Conservation (phyloP, 2,888 invertebrate species). For the Cremastobaeus sp. region DNA sequence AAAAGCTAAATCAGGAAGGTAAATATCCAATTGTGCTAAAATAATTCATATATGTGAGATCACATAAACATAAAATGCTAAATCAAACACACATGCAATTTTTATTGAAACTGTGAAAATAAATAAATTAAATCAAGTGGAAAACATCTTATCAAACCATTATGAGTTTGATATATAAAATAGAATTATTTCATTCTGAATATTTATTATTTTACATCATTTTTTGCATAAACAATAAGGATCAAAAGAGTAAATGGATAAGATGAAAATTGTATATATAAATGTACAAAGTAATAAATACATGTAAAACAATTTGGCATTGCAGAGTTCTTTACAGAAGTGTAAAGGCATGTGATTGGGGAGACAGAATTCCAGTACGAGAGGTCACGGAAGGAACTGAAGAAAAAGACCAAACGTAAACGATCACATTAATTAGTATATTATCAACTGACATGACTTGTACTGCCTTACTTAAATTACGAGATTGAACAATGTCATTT, state of each 20-base stretch:
- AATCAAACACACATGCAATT: neutral
- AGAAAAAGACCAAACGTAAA: constrained; percentile 53
- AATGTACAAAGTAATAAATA: constrained; percentile 17
- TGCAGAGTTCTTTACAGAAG: constrained; percentile 84
- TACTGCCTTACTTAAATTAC: constrained; percentile 50
- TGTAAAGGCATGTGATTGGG: constrained; percentile 87
- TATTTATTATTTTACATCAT: no score
- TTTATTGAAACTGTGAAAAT: no score
- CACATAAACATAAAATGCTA: neutral
- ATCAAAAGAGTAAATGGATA: no score
- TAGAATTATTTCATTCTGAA: no score
- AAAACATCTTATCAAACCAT: no score
- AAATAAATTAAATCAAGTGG: no score
- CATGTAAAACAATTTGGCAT: constrained; percentile 40
- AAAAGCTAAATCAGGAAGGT: constrained; percentile 86
- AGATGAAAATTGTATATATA: neutral
- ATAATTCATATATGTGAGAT: neutral
- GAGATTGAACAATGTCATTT: constrained; percentile 52
- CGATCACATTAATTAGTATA: constrained; percentile 43
- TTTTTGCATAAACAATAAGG: no score
- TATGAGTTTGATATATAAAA: no score
- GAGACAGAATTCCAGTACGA: constrained; percentile 85
- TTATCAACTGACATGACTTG: constrained; percentile 29
- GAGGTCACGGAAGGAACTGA: constrained; percentile 37
- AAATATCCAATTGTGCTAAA: constrained; percentile 65